Evolutionary conservation across 1,140 invertebrate genomes (phyloP).

Genomic region (Drosophila arawakana): DNA sequence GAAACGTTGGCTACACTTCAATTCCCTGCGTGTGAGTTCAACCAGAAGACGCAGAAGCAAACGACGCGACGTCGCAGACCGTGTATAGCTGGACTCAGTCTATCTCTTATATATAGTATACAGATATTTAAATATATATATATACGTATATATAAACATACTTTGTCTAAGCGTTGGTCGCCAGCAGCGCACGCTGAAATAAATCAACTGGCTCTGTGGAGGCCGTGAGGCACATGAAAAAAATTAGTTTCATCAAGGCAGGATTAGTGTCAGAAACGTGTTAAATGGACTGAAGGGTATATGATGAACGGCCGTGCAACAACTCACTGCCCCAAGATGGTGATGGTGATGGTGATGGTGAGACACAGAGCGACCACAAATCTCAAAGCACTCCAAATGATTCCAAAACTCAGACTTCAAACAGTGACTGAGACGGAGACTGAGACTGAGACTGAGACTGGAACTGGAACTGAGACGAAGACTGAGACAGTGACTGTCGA

Average conservation of each 20-base stretch:
- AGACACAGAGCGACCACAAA: constrained; percentile 29
- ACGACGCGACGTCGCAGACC: constrained; percentile 4
- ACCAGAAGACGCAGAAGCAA: constrained; percentile 79
- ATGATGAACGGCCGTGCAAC: constrained; percentile 80
- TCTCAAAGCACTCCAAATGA: constrained; percentile 37
- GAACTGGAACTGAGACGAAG: background rate
- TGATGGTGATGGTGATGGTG: constrained; percentile 3
- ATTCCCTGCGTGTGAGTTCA: constrained; percentile 64
- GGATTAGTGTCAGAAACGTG: constrained; percentile 84
- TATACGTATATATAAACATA: constrained; percentile 41
- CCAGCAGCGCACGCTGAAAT: constrained; percentile 82
- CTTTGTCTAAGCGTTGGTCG: constrained; percentile 77
- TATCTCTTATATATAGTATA: constrained; percentile 30
- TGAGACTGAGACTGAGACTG: constrained; percentile 11
- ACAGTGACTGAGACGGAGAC: constrained; percentile 4
- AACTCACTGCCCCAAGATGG: constrained; percentile 46
- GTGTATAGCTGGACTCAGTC: constrained; percentile 28
- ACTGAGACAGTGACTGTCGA: constrained; percentile 39
- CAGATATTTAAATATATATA: constrained; percentile 54
- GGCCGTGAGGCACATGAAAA: constrained; percentile 70
- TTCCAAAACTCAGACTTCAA: constrained; percentile 18
- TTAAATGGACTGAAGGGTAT: constrained; percentile 85
- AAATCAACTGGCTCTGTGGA: constrained; percentile 78
- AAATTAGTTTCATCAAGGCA: constrained; percentile 84
- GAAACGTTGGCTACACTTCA: constrained; percentile 36